A percentile compares a stretch with the other conserved stretches of the same genome.
Conservation (phyloP, 1,140 invertebrate species). For the Eupeodes corollae region DNA sequence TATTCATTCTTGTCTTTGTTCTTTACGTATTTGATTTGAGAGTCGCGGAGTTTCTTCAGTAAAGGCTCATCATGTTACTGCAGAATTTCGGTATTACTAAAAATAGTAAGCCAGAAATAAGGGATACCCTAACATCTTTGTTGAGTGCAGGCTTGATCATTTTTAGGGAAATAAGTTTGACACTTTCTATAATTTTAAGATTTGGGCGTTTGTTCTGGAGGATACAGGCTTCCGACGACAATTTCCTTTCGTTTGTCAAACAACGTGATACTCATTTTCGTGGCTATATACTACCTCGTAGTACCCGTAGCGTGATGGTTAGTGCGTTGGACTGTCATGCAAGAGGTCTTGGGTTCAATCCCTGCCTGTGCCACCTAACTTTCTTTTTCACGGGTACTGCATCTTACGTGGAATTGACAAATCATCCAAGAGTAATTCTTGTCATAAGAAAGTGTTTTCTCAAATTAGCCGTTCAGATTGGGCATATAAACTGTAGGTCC, state of each 20-base stretch:
- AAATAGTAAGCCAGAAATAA: constrained; percentile 94
- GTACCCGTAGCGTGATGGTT: too few relatives aligned
- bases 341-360: too few relatives aligned
- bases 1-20: constrained; percentile 75
- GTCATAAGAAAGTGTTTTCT: too few relatives aligned
- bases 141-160: constrained; percentile 2
- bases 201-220: constrained; percentile 79
- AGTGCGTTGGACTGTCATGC: too few relatives aligned
- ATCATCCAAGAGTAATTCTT: too few relatives aligned
- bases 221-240: constrained; percentile 71
- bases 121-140: constrained; percentile 73
- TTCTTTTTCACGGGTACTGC: too few relatives aligned
- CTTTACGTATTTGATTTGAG: constrained; percentile 67
- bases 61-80: constrained; percentile 93
- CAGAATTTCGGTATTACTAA: constrained; percentile 86
- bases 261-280: constrained; percentile 81
- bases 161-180: constrained; percentile 2
- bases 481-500: too few relatives aligned
- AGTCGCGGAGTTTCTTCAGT: constrained; percentile 81
- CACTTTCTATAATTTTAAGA: constrained; percentile 12
- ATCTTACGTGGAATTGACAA: too few relatives aligned
- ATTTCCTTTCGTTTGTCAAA: constrained; percentile 76
- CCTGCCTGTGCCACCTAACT: too few relatives aligned
- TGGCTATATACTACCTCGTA: constrained; percentile 88
- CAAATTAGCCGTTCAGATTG: too few relatives aligned